A percentile compares a stretch with the other conserved stretches of the same genome.
phyloP scores from a whole-genome alignment of 2,113 vertebrate species.

The Mixornis gularis region DNA sequence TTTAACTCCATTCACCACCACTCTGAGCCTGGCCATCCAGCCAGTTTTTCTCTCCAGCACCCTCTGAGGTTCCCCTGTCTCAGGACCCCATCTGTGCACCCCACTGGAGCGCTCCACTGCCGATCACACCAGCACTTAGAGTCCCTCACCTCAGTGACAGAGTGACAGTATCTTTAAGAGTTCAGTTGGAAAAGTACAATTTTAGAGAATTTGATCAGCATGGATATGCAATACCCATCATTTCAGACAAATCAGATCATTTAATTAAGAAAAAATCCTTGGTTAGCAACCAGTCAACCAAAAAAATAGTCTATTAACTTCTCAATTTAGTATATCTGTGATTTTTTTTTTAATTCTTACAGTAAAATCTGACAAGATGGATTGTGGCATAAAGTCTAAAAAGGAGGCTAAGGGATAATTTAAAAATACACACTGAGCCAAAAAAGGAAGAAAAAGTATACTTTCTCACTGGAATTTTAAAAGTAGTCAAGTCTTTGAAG shows the following conservation, averaged over 20 bases:
- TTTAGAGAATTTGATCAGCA: neutral
- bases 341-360: neutral
- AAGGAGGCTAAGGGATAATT: neutral
- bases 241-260: neutral
- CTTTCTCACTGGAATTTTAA: neutral
- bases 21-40: neutral
- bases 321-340: neutral
- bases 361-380: neutral
- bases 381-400: neutral
- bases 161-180: neutral
- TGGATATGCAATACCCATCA: neutral
- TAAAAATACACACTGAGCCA: neutral
- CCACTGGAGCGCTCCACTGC: neutral
- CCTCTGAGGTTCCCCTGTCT: too few relatives aligned
- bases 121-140: neutral
- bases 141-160: rapidly evolving
- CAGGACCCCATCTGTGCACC: neutral
- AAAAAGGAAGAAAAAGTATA: neutral
- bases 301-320: neutral
- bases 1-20: neutral
- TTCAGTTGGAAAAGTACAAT: neutral
- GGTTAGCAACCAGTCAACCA: neutral
- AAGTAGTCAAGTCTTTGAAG: neutral
- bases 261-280: neutral
- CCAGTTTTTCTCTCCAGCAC: neutral